These are phyloP conservation scores for Centroberyx gerrardi DNA, from an alignment of 2,797 vertebrate species.

Conservation along the genomic window DNA sequence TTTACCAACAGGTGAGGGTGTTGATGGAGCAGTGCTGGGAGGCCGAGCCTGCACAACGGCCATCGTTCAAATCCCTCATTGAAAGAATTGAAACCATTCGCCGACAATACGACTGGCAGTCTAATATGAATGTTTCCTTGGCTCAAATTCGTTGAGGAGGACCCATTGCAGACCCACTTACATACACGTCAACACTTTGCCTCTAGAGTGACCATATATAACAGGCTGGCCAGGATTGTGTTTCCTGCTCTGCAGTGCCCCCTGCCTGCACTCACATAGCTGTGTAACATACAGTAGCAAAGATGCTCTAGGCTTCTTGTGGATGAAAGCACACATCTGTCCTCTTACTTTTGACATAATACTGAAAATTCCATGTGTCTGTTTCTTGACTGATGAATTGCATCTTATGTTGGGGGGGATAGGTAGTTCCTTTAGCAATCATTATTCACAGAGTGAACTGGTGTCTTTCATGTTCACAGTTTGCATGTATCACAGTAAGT, in stretches of 20 bases:
- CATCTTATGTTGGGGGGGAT: not conserved
- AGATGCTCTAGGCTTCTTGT: conserved; percentile 33
- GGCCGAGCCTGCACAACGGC: conserved; percentile 84
- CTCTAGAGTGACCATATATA: conserved; percentile 15
- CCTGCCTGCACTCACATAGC: conserved; percentile 28
- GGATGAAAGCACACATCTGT: conserved; percentile 33
- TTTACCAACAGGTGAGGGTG: conserved; percentile 75
- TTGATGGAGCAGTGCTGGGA: conserved; percentile 93
- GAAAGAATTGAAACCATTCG: conserved; percentile 82
- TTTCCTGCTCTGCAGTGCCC: conserved; percentile 36
- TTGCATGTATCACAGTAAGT: conserved; percentile 47
- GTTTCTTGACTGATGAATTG: not conserved
- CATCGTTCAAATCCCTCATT: conserved; percentile 86
- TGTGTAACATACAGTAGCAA: conserved; percentile 3
- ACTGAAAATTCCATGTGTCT: not conserved
- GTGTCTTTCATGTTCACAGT: conserved; percentile 16
- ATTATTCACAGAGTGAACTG: not conserved
- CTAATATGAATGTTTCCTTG: conserved; percentile 67
- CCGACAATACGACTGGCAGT: conserved; percentile 77
- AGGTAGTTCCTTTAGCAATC: no score
- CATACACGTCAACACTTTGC: conserved; percentile 30
- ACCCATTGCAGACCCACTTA: conserved; percentile 11
- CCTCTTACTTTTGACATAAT: conserved; percentile 22
- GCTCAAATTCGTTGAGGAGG: conserved; percentile 76
- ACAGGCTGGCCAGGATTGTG: conserved; percentile 9